phyloP scores from a whole-genome alignment of 1,140 invertebrate genomes.

The Pseudomyrmex concolor region DNA sequence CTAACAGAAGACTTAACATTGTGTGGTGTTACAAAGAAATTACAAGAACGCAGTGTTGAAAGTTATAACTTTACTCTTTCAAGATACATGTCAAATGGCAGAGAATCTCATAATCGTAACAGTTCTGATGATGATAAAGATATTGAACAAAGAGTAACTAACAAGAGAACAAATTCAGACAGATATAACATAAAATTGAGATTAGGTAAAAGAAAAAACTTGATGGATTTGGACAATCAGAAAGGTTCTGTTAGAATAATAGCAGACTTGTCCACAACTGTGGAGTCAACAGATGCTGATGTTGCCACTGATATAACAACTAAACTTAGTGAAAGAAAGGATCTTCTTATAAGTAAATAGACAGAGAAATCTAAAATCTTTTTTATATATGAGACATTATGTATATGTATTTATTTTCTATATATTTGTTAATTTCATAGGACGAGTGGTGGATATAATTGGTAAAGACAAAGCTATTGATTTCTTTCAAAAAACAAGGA shows the following conservation, averaged over 20 bases:
- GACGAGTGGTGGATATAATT: slow-evolving; percentile 89
- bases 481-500: slow-evolving; percentile 91
- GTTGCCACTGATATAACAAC: slow-evolving; percentile 89
- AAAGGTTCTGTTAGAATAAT: slow-evolving; percentile 85
- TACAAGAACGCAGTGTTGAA: slow-evolving; percentile 86
- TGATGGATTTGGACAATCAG: slow-evolving; percentile 82
- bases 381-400: not conserved
- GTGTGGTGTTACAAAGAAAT: slow-evolving; percentile 86
- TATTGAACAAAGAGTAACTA: slow-evolving; percentile 80
- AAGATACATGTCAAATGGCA: slow-evolving; percentile 76
- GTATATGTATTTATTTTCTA: no score
- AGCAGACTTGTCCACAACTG: slow-evolving; percentile 84
- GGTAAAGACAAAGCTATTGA: slow-evolving; percentile 91
- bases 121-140: slow-evolving; percentile 84
- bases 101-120: slow-evolving; percentile 75
- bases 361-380: no score
- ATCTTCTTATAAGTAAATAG: slow-evolving; percentile 88
- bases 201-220: slow-evolving; percentile 85
- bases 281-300: slow-evolving; percentile 85
- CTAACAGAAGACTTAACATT: slow-evolving; percentile 87
- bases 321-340: slow-evolving; percentile 90
- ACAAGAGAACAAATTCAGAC: slow-evolving; percentile 87
- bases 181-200: slow-evolving; percentile 87
- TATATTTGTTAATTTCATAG: slow-evolving; percentile 83
- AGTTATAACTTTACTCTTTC: slow-evolving; percentile 85